Conservation (phyloP, 2,113 vertebrate species). For the Centropus bengalensis region DNA sequence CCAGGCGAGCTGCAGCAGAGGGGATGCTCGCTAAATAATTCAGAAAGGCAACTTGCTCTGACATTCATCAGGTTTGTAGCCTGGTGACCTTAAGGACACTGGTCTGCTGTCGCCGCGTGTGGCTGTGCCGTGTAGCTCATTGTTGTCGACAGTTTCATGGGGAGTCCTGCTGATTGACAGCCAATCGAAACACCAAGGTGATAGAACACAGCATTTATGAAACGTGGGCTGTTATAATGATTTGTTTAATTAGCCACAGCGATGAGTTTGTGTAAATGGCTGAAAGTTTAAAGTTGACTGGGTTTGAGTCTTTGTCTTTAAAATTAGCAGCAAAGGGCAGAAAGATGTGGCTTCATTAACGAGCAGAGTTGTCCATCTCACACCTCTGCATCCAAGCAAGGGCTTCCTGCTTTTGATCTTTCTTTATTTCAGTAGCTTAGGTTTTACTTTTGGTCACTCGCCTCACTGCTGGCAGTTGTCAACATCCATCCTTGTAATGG, state of each 20-base stretch:
- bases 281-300: not conserved
- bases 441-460: not conserved
- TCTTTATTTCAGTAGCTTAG: not conserved
- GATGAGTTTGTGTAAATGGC: not conserved
- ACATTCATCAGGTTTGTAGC: slow-evolving; percentile 29
- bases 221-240: not conserved
- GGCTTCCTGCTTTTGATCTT: not conserved
- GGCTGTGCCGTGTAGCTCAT: not conserved
- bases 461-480: slow-evolving; percentile 4
- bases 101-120: not conserved
- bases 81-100: not conserved
- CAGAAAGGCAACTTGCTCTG: slow-evolving; percentile 51
- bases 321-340: not conserved
- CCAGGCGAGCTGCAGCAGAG: not conserved
- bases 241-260: not conserved
- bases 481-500: not conserved
- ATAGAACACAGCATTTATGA: not conserved
- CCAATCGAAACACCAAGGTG: not conserved
- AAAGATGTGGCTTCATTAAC: not conserved
- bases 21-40: slow-evolving; percentile 68
- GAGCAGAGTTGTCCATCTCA: not conserved
- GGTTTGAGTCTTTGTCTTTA: not conserved
- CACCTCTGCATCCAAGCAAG: not conserved
- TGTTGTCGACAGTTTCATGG: not conserved
- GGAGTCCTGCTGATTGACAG: not conserved